Conservation (phyloP, 35 echinoderm and acorn worm genomes). For the Ophiothrix spiculata region DNA sequence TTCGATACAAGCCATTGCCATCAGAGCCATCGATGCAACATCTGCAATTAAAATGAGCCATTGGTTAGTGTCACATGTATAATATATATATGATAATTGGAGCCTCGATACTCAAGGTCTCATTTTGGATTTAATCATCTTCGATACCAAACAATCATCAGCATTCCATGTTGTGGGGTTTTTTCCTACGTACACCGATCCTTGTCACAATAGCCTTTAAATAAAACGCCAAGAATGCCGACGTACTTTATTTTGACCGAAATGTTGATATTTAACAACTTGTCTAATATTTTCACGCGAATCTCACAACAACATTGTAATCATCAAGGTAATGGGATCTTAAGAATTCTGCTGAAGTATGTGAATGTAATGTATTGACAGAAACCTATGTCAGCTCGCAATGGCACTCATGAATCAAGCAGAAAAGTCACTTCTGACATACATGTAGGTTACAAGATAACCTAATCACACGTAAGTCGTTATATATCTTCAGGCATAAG, state of each 20-base stretch:
- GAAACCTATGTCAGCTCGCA: too few relatives aligned
- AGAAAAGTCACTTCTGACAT: not conserved
- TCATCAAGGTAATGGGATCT: too few relatives aligned
- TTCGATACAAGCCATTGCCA: conserved; percentile 51
- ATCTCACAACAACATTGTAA: too few relatives aligned
- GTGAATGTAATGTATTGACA: too few relatives aligned
- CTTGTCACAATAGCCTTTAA: not conserved
- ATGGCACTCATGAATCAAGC: too few relatives aligned
- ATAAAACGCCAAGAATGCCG: not conserved
- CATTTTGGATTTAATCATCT: not conserved
- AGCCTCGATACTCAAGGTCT: not conserved
- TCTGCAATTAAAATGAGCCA: conserved; percentile 33
- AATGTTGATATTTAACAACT: too few relatives aligned
- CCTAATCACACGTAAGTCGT: not conserved
- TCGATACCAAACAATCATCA: not conserved
- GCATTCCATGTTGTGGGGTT: not conserved
- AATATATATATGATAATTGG: not conserved
- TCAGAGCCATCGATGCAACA: conserved; percentile 60
- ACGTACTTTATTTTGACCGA: too few relatives aligned
- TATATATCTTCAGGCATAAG: not conserved
- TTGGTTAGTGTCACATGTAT: not conserved
- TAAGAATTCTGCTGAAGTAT: too few relatives aligned
- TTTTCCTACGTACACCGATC: not conserved
- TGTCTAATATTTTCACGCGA: too few relatives aligned
- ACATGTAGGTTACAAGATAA: not conserved